Conservation (phyloP, 92 coral and sea anemone species). For the Epizoanthus stellaris region DNA sequence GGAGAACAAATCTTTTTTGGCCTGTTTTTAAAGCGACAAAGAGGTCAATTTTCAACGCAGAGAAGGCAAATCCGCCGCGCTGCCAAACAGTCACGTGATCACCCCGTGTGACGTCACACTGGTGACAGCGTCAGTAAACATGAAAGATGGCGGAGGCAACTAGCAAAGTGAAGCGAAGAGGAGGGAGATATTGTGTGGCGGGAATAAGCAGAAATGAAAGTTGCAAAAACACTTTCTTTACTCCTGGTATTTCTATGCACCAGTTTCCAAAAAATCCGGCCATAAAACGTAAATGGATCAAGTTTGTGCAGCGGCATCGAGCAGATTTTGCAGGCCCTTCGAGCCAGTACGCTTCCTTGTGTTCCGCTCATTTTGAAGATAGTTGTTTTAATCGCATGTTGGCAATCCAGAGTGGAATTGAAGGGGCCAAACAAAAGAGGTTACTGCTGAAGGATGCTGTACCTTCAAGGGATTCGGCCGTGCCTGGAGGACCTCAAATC, state of each 20-base stretch:
- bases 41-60: too few relatives aligned
- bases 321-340: constrained; percentile 9
- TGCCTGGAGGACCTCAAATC: background rate
- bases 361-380: constrained; percentile 52
- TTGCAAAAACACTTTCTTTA: constrained; percentile 10
- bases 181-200: background rate
- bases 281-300: background rate
- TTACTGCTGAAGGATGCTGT: constrained; percentile 28
- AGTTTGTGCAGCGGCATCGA: constrained; percentile 22
- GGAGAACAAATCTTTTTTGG: too few relatives aligned
- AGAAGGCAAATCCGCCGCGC: too few relatives aligned
- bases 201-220: background rate
- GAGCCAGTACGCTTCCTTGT: constrained; percentile 26
- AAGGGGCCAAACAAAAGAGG: background rate
- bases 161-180: background rate
- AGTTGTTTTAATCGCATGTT: constrained; percentile 34
- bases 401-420: background rate
- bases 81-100: too few relatives aligned
- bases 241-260: constrained; percentile 17
- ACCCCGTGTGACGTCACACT: too few relatives aligned
- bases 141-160: background rate
- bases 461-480: constrained; percentile 23
- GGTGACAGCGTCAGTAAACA: too few relatives aligned
- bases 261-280: constrained; percentile 36
- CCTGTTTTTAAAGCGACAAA: too few relatives aligned